Conservation (phyloP, 2,888 invertebrate species). For the Schrankia costaestrigalis region DNA sequence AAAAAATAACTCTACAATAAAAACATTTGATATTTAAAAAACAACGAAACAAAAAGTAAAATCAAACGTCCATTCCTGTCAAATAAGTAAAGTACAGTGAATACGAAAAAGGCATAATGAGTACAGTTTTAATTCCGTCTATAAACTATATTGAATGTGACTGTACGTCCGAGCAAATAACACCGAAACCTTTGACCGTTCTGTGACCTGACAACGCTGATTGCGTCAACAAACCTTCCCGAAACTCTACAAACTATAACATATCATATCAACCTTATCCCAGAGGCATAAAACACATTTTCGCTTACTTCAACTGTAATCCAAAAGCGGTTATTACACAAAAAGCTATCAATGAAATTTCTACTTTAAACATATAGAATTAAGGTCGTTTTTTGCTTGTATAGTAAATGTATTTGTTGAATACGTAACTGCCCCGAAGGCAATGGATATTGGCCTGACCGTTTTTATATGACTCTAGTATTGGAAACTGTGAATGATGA, state of each 20-base stretch:
- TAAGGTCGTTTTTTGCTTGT: constrained; percentile 19
- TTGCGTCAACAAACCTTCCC: constrained; percentile 37
- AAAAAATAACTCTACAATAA: too few species aligned
- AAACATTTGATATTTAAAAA: too few species aligned
- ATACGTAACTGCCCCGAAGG: constrained; percentile 51
- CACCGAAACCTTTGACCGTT: constrained; percentile 30
- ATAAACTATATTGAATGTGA: constrained; percentile 14
- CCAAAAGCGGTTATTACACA: constrained; percentile 5
- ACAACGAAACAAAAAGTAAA: too few species aligned
- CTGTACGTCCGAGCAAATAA: constrained; percentile 23
- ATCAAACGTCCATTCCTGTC: too few species aligned
- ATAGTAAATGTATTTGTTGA: constrained; percentile 21
- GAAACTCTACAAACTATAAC: constrained; percentile 14
- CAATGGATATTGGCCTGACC: constrained; percentile 56
- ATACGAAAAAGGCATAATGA: too few species aligned
- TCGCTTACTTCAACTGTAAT: not conserved
- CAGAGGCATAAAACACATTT: constrained; percentile 5
- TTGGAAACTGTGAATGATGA: constrained; percentile 46
- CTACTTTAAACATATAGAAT: not conserved
- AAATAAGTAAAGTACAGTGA: too few species aligned
- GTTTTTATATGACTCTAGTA: constrained; percentile 50
- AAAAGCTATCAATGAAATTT: constrained; percentile 6
- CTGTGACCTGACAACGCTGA: constrained; percentile 36
- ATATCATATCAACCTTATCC: constrained; percentile 8
- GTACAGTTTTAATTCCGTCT: constrained; percentile 11